These are phyloP conservation scores for Hippocampus mohnikei DNA, from an alignment of 2,113 vertebrate genomes.

Conservation along the genomic window DNA sequence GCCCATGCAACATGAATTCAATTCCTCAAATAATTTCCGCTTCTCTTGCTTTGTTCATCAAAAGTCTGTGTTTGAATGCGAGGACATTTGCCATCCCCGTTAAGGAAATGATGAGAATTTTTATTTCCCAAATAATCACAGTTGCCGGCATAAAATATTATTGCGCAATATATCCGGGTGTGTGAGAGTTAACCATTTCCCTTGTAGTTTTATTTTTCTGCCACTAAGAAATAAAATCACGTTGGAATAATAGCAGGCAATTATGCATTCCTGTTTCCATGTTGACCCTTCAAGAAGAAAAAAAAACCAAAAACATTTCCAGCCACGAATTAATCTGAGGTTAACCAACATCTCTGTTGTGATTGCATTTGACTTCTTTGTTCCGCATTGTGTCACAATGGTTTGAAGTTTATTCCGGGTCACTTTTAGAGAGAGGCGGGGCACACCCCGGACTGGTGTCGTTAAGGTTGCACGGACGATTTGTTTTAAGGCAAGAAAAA, in stretches of 20 bases:
- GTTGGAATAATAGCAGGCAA: too few relatives aligned
- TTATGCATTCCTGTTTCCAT: too few relatives aligned
- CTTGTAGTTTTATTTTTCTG: too few relatives aligned
- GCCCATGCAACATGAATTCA: background rate
- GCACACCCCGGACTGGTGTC: background rate
- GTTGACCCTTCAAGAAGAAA: too few relatives aligned
- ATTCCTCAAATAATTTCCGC: background rate
- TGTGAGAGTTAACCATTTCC: background rate
- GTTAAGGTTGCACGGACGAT: background rate
- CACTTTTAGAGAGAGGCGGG: background rate
- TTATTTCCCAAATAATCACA: background rate
- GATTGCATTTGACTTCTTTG: too few relatives aligned
- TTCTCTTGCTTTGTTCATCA: background rate
- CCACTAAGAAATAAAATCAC: too few relatives aligned
- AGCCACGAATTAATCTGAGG: too few relatives aligned
- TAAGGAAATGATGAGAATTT: background rate
- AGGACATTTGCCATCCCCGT: too few relatives aligned
- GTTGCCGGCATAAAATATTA: background rate
- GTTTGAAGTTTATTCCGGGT: conserved; percentile 1
- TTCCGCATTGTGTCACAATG: conserved; percentile 1
- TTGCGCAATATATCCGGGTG: background rate
- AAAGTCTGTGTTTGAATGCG: background rate
- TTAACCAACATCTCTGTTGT: too few relatives aligned
- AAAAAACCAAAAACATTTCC: too few relatives aligned
- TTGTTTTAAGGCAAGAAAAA: background rate